Evolutionary conservation across 2,113 vertebrate species (phyloP).

Genomic region (Myodes glareolus): DNA sequence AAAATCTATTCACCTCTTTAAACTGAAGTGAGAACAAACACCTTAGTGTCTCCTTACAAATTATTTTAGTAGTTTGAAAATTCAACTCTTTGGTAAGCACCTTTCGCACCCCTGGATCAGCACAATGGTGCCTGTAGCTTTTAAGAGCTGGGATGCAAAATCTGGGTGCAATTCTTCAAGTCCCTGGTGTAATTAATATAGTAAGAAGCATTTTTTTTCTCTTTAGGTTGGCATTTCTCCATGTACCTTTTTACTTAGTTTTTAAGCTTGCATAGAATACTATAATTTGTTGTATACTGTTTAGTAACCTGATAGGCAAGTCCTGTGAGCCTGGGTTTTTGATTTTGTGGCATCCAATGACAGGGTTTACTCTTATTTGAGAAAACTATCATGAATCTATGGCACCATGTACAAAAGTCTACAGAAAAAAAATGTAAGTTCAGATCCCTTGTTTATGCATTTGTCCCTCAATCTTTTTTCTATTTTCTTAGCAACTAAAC

Average conservation of each 20-base stretch:
- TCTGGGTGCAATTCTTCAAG: not conserved
- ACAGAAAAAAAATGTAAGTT: not conserved
- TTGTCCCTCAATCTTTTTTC: not conserved
- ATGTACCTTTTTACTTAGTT: not conserved
- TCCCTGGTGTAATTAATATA: not conserved
- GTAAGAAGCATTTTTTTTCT: not conserved
- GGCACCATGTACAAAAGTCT: not conserved
- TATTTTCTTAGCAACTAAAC: not conserved
- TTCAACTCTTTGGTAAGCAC: not conserved
- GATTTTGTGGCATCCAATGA: not conserved
- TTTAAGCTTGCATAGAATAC: not conserved
- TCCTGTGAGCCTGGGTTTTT: not conserved
- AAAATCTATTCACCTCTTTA: not conserved
- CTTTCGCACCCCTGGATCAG: not conserved
- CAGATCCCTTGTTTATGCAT: not conserved
- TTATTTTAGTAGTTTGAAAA: not conserved
- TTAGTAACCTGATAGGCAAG: not conserved
- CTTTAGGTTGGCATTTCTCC: not conserved
- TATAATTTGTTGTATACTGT: not conserved
- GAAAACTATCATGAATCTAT: not conserved
- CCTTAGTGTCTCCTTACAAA: not conserved
- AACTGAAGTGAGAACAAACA: not conserved
- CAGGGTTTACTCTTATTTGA: not conserved
- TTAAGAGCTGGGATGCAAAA: not conserved
- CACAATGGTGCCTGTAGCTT: not conserved